Conservation (phyloP, 2,797 vertebrate genomes). For the Microchirus variegatus region DNA sequence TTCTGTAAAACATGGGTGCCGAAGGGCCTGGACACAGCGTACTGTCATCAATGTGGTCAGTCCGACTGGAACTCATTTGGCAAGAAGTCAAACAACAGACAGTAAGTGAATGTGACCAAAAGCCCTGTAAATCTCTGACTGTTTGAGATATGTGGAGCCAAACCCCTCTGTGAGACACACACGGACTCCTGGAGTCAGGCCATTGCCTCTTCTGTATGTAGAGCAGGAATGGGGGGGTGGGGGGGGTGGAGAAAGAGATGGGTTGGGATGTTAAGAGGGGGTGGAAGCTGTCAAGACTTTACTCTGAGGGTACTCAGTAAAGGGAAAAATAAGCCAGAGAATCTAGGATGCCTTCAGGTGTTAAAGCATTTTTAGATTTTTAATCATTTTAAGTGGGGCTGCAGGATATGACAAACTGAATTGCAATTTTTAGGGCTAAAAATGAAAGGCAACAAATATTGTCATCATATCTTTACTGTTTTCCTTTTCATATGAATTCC, state of each 20-base stretch:
- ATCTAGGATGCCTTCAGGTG: slow-evolving; percentile 86
- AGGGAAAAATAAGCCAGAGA: slow-evolving; percentile 79
- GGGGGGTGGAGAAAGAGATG: slow-evolving; percentile 17
- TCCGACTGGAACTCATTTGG: slow-evolving; percentile 47
- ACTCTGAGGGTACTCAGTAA: slow-evolving; percentile 77
- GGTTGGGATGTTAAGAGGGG: slow-evolving; percentile 66
- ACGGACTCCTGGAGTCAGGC: slow-evolving; percentile 70
- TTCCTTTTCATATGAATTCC: slow-evolving; percentile 36
- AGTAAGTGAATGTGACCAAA: slow-evolving; percentile 52
- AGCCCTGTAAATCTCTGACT: slow-evolving; percentile 61
- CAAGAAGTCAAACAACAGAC: slow-evolving; percentile 43
- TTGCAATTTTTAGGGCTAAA: slow-evolving; percentile 65
- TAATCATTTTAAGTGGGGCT: slow-evolving; percentile 84
- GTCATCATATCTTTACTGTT: slow-evolving; percentile 53
- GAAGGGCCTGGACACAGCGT: slow-evolving; percentile 12
- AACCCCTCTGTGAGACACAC: slow-evolving; percentile 50
- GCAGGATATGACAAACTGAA: slow-evolving; percentile 79
- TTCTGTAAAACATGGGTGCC: slow-evolving; percentile 17
- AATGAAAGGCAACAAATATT: slow-evolving; percentile 64
- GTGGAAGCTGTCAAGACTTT: slow-evolving; percentile 81
- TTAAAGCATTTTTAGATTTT: slow-evolving; percentile 87
- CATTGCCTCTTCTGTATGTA: slow-evolving; percentile 73
- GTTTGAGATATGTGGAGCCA: slow-evolving; percentile 59
- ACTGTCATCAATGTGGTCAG: background rate
- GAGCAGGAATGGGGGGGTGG: slow-evolving; percentile 52